Evolutionary conservation across 64 coral and sea anemone genomes (phyloP), one percentile per base, ranked within the genome.

Genomic region (Pachyseris speciosa): DNA sequence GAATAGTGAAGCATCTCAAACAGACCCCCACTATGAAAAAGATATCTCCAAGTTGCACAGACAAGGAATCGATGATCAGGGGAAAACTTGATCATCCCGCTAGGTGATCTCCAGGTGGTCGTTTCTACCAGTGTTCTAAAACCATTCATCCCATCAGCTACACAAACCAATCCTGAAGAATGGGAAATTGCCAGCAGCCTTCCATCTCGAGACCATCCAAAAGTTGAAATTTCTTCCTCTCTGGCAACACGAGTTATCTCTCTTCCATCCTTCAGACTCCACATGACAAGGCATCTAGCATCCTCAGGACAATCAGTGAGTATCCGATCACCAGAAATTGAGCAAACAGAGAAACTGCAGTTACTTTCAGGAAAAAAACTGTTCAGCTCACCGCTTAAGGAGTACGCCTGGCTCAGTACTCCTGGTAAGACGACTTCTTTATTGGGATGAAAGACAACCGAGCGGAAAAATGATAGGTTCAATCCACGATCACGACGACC

Each of bases 401-500:
- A 27, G 11, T 79, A 79, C 0, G 15, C 47, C 19, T 19, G 0
- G 28, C 45, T 52, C 0, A 77, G 47, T 2, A 77, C 44, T 77
- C 74, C 74, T 17, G 74, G 74, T 48, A 77, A 51, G 44, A 77
- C 29, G 9, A 77, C 13, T 5, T 51, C 74, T 45, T 34, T 53
- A 5, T 26, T 34, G 9, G 74, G 74, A 77, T 77, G 74, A 77
- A 77, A 77, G 20, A 77, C 74, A 9, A 77, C 74, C 17, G 44
- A 52, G 28, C 74, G 74, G 19, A 17, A 77, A 28, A 15, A 30
- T 10, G 75, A 57, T 3, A 57, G 22, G 52, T 13, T 4, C 4
- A 57, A 15, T 57, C 15, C 13, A 57, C 52, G 7, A 15, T 49
- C 0, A 15, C 1, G 7, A 49, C n/a, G 47, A 49, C 47, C 0